Conservation (phyloP, 2,113 vertebrate genomes). For the Pachycephala philippinensis region DNA sequence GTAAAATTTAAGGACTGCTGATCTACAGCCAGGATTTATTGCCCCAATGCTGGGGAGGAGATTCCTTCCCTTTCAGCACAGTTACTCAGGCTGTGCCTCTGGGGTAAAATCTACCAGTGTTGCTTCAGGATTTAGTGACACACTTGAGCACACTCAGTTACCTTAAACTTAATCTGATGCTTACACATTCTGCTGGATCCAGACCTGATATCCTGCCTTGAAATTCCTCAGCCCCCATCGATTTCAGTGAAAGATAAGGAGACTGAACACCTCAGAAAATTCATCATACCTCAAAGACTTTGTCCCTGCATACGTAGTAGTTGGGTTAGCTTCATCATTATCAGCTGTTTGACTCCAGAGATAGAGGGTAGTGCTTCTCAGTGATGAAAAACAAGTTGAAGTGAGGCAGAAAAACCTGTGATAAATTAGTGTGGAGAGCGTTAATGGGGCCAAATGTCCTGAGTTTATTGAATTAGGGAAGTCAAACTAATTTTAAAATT, state of each 20-base stretch:
- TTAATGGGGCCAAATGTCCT: conserved; percentile 42
- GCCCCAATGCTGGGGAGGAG: not conserved
- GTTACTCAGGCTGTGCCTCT: not conserved
- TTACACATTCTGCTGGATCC: not conserved
- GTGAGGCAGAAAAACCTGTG: conserved; percentile 51
- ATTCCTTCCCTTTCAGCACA: not conserved
- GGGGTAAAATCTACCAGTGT: not conserved
- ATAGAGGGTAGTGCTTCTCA: not conserved
- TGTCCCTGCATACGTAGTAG: not conserved
- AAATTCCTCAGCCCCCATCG: not conserved
- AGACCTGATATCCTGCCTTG: not conserved
- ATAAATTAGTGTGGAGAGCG: conserved; percentile 41
- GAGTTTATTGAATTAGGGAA: conserved; percentile 58
- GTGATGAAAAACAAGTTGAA: conserved; percentile 51
- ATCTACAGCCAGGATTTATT: not conserved
- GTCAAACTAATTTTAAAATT: conserved; percentile 58
- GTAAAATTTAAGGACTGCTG: not conserved
- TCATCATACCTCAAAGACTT: not conserved
- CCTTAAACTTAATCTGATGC: not conserved
- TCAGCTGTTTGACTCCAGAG: not conserved
- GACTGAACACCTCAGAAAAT: not conserved
- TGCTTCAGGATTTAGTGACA: not conserved
- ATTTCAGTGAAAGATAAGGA: not conserved
- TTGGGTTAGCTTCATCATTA: not conserved
- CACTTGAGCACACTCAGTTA: not conserved